Evolutionary conservation across 2,797 vertebrate species (phyloP).

Genomic region (Graptemys geographica): DNA sequence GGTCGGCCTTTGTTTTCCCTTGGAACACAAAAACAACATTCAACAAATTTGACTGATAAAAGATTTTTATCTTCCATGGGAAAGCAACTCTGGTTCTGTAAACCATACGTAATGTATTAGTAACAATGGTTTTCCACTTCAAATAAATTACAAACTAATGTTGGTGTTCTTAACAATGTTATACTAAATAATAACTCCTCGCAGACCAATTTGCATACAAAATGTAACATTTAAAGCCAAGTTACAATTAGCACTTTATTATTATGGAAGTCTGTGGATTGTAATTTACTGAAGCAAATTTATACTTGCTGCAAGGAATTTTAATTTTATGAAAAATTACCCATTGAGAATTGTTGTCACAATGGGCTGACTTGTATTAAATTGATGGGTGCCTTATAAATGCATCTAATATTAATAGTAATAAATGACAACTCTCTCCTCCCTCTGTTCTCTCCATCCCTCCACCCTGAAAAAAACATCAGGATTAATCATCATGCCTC

Average conservation of each 20-base stretch:
- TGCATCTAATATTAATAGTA: conserved; percentile 53
- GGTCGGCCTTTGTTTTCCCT: conserved; percentile 76
- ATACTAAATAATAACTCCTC: conserved; percentile 78
- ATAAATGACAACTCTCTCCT: neutral
- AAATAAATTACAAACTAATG: conserved; percentile 81
- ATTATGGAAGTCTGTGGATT: conserved; percentile 75
- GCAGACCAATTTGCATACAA: conserved; percentile 78
- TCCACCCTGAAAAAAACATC: neutral
- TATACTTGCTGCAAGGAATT: conserved; percentile 73
- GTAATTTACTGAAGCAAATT: conserved; percentile 77
- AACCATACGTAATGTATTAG: conserved; percentile 70
- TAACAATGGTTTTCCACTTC: conserved; percentile 77
- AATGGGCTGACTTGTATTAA: conserved; percentile 63
- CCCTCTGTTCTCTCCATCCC: neutral
- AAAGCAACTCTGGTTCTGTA: conserved; percentile 70
- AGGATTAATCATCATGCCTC: conserved; percentile 29
- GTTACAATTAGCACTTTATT: conserved; percentile 81
- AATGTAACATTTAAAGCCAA: conserved; percentile 82
- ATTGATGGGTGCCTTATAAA: conserved; percentile 62
- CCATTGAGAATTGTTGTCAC: conserved; percentile 69
- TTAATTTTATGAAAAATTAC: conserved; percentile 79
- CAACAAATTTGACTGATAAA: conserved; percentile 71
- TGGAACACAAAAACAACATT: conserved; percentile 42
- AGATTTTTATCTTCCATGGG: conserved; percentile 72
- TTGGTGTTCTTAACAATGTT: conserved; percentile 74